Base-by-base conservation (phyloP, 2,113 vertebrate genomes). In the Aphelocoma coerulescens region DNA sequence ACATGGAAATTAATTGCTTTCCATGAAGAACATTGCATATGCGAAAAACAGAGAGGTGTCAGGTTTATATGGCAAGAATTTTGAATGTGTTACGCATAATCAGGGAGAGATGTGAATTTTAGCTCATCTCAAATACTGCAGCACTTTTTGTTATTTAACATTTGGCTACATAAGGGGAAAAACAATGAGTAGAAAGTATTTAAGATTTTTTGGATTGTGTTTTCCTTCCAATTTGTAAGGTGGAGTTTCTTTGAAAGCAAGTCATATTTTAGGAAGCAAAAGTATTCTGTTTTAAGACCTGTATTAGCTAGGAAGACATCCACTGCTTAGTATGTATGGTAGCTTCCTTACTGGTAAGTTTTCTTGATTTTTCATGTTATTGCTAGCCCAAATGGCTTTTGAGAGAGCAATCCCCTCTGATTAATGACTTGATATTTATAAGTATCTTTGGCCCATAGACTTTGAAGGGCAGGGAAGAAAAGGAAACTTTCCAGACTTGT, bases 21-120 rank as follows among this genome's bases (percentile, higher is more conserved):
- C 37, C 23, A 19, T 85, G 46, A 69, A 71, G 52, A 63, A 22
- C 30, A 39, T 54, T 4, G 1, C 19, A 4, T 55, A 18, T 37
- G 28, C 16, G 7, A 66, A 81, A 77, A 86, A 10, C 21, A 68
- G 10, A 72, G 37, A 82, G n/a, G 37, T 83, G 48, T 33, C 39
- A 39, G 33, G 13, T 79, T 79, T 83, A 46, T 93, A 72, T 75
- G 49, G 55, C 66, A 85, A 63, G 30, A 79, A 66, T 72, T 91
- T 75, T 78, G 17, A 49, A 68, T 41, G 43, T 48, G 54, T 86
- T 86, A 37, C 57, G 20, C 14, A 13, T 48, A 49, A 48, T 54
- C 13, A 13, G 9, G 11, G 58, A 21, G 39, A 72, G 26, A 32
- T 74, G 14, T 6, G 33, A 83, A 37, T 30, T 0, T 0, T 10